Base-by-base conservation (phyloP, 2,888 invertebrate genomes). In the Sclerodermus sp. region DNA sequence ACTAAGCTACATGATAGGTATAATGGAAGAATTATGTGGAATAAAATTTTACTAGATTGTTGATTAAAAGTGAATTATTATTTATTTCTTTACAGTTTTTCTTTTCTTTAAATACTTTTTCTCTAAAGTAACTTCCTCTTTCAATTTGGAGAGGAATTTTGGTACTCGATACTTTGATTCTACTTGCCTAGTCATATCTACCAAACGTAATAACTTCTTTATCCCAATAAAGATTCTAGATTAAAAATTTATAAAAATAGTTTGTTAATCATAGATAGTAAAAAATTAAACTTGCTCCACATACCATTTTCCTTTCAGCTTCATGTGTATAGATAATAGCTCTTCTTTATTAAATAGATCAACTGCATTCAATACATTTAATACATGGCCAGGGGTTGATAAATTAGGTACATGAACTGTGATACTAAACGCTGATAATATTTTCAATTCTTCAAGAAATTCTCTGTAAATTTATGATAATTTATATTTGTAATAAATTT, bases 401-500 rank as follows among this genome's bases (percentile, higher is more conserved):
- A 98, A 83, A 78, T 23, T 94, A 3, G 95, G 94, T 52, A 97
- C 94, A 79, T 96, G 96, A 39, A 97, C 83, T 16, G 92, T 86
- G 18, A 91, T 89, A 23, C 93, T 94, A 81, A 99, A 99, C 12
- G 93, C 92, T 1, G 91, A 87, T 41, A 96, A 78, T 84, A 98
- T 86, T 80, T 95, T 96, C 92, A 98, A 92, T 73, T 98, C 95
- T 68, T 94, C 91, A 54, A 99, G 79, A n/a, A 97, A 94, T 84
- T 94, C 91, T 61, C 93, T 91, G 73, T 16, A 23, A 23, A 23
- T 23, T 23, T 10, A 34, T 12, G 36, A 32, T 5, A 23, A 23
- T n/a, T n/a, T n/a, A n/a, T n/a, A 8, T 23, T 23, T 23, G 8
- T 5, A 23, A 8, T 5, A 8, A 23, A 23, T 23, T 8, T 23